These are phyloP conservation scores for Apostichopus californicus DNA, from an alignment of 35 echinoderm and acorn worm genomes.

Conservation along the genomic window DNA sequence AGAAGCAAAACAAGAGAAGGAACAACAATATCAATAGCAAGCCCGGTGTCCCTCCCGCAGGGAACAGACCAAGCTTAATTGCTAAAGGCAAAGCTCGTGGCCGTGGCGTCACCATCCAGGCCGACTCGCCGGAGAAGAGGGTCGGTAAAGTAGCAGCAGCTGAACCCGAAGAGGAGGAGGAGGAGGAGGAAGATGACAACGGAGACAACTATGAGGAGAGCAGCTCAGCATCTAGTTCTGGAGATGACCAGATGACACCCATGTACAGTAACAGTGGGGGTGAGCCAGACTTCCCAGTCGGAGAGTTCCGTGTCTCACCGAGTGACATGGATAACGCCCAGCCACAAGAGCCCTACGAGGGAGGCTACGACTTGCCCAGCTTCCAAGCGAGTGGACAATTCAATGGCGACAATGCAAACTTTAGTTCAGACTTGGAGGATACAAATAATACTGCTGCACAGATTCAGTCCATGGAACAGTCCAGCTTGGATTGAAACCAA, in stretches of 20 bases:
- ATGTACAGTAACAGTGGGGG: conserved; percentile 49
- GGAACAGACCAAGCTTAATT: conserved; percentile 26
- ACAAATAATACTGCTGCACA: not conserved
- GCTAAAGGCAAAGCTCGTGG: conserved; percentile 67
- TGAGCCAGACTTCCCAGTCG: conserved; percentile 52
- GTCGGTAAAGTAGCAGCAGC: conserved; percentile 4
- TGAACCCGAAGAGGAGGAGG: conserved; percentile 14
- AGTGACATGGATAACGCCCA: conserved; percentile 50
- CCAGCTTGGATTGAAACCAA: not conserved
- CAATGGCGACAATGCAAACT: conserved; percentile 66
- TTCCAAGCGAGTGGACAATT: conserved; percentile 58
- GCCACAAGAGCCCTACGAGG: conserved; percentile 62
- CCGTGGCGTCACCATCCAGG: conserved; percentile 74
- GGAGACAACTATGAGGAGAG: not conserved
- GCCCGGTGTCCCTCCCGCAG: conserved; percentile 3
- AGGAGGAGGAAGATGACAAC: not conserved
- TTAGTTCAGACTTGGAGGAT: not conserved
- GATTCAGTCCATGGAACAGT: not conserved
- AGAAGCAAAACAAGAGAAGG: conserved; percentile 60
- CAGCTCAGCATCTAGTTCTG: conserved; percentile 63
- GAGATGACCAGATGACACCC: conserved; percentile 36
- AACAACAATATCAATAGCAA: conserved; percentile 65
- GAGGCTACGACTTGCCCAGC: conserved; percentile 80
- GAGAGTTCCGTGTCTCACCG: conserved; percentile 72
- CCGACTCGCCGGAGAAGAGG: conserved; percentile 59